Percentiles rank a stretch among this genome's conserved stretches.
These are phyloP conservation scores for Shinisaurus crocodilurus DNA, from an alignment of 2,113 vertebrate species.

Conservation along the genomic window DNA sequence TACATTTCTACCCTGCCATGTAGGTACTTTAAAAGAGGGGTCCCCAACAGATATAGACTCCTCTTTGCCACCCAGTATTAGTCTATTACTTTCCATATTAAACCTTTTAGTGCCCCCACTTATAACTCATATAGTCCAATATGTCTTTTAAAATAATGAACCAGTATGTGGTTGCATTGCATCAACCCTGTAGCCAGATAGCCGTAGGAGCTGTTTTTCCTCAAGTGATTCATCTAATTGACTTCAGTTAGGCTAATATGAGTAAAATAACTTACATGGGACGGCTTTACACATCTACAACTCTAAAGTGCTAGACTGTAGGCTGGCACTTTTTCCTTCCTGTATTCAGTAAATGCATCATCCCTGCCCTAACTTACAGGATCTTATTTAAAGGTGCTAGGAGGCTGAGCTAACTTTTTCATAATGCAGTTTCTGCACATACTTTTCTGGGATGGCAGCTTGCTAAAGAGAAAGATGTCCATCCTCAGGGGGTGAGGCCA, in stretches of 20 bases:
- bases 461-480: neutral
- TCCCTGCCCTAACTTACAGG: neutral
- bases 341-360: neutral
- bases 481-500: neutral
- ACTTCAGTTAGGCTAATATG: conserved; percentile 14
- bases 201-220: neutral
- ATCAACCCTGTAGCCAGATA: neutral
- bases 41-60: neutral
- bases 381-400: neutral
- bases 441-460: neutral
- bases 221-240: neutral
- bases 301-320: neutral
- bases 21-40: neutral
- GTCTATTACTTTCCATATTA: conserved; percentile 3
- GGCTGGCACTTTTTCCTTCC: neutral
- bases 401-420: neutral
- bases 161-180: neutral
- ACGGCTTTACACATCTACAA: neutral
- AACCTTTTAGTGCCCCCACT: neutral
- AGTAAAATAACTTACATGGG: conserved; percentile 14
- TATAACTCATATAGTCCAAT: neutral
- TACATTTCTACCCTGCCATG: neutral
- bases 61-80: too few relatives aligned
- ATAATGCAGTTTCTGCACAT: neutral
- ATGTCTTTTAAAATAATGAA: conserved; percentile 5